Percentiles rank a stretch among this genome's conserved stretches.
These are phyloP conservation scores for Drosophila willistoni DNA, from an alignment of 1,140 invertebrate genomes.

Conservation along the genomic window DNA sequence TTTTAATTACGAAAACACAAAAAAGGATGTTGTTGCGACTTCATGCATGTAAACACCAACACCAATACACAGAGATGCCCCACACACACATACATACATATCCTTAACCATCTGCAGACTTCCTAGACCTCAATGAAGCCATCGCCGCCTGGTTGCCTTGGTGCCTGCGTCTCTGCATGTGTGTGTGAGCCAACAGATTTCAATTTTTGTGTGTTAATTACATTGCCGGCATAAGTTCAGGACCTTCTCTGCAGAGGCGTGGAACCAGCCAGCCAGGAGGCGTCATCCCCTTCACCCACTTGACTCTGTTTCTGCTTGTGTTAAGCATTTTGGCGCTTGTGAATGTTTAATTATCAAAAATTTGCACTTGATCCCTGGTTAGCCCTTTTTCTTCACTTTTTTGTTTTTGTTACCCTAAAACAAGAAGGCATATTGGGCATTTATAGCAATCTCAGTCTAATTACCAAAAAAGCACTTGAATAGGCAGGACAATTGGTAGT, in stretches of 20 bases:
- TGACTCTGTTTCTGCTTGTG: slow-evolving; percentile 55
- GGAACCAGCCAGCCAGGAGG: slow-evolving; percentile 23
- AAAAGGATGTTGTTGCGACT: slow-evolving; percentile 72
- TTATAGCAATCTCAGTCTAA: no score
- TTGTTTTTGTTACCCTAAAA: neutral
- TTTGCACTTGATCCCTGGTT: slow-evolving; percentile 68
- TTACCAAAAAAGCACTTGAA: no score
- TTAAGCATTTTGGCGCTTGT: slow-evolving; percentile 76
- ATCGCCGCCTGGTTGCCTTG: slow-evolving; percentile 29
- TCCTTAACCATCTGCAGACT: slow-evolving; percentile 37
- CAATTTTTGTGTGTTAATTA: slow-evolving; percentile 80
- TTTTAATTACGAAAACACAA: slow-evolving; percentile 77
- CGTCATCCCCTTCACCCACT: slow-evolving; percentile 21
- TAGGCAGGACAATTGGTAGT: no score
- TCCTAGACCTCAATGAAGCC: slow-evolving; percentile 74
- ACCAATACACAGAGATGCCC: slow-evolving; percentile 18
- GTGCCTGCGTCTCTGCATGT: neutral
- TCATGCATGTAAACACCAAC: slow-evolving; percentile 62
- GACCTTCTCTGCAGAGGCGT: slow-evolving; percentile 36
- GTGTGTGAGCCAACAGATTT: slow-evolving; percentile 66
- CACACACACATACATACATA: slow-evolving; percentile 19
- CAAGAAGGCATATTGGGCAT: neutral
- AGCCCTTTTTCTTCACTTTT: slow-evolving; percentile 19
- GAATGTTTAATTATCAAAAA: slow-evolving; percentile 80
- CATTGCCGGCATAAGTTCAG: slow-evolving; percentile 72